Percentiles rank a stretch among this genome's conserved stretches.
Conservation (phyloP, 2,113 vertebrate genomes). For the Pitta sordida region DNA sequence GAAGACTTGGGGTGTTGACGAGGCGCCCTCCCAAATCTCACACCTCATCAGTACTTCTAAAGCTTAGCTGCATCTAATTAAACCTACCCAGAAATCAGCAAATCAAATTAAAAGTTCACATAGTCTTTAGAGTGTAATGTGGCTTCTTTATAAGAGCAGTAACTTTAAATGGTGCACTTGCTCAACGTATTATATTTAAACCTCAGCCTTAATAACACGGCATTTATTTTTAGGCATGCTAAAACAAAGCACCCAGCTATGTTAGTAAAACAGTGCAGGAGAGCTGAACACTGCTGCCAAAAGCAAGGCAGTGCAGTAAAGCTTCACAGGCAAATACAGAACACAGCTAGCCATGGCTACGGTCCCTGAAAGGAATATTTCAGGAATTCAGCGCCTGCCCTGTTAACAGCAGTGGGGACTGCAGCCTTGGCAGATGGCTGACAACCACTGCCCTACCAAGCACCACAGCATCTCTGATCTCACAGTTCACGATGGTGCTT, state of each 20-base stretch:
- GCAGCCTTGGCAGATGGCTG: neutral
- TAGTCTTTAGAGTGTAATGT: rapidly evolving
- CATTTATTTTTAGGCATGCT: neutral
- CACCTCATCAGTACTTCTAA: neutral
- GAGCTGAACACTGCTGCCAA: neutral
- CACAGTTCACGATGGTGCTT: neutral
- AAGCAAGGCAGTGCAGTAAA: neutral
- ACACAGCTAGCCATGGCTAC: neutral
- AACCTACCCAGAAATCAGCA: neutral
- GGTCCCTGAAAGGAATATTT: neutral
- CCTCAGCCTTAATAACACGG: neutral
- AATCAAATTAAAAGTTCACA: neutral
- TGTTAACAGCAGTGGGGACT: neutral
- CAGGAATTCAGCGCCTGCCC: neutral
- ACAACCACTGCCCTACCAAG: neutral
- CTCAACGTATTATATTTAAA: neutral
- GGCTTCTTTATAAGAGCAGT: neutral
- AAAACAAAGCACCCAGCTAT: neutral
- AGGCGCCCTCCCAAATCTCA: neutral
- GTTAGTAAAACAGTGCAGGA: neutral
- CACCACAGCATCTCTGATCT: neutral
- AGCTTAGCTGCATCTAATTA: neutral
- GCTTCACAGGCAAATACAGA: neutral
- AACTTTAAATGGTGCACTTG: neutral
- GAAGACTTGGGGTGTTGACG: rapidly evolving